Evolutionary conservation across 2,797 vertebrate species (phyloP).

Genomic region (Bucorvus abyssinicus): DNA sequence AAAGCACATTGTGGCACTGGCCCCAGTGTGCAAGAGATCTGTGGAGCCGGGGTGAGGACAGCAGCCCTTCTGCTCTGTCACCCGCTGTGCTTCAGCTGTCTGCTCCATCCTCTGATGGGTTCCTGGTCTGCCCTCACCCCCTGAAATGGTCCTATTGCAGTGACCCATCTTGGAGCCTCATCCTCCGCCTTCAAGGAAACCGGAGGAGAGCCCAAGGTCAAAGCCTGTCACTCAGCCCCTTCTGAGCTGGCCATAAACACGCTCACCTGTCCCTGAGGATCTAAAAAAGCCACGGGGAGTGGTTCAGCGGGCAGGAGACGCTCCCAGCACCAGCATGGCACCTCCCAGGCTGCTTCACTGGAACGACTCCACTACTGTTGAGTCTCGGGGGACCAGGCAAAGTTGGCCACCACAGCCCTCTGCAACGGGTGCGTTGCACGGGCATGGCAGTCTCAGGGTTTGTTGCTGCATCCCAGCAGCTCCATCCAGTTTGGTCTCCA

Average conservation of each 20-base stretch:
- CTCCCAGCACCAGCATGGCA: neutral
- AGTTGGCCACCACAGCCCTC: neutral
- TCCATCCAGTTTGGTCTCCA: neutral
- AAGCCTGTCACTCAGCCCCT: neutral
- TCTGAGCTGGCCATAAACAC: neutral
- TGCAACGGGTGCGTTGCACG: accelerated
- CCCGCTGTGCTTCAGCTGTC: neutral
- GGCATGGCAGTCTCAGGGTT: neutral
- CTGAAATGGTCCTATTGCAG: accelerated
- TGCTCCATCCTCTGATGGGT: neutral
- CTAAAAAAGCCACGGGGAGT: neutral
- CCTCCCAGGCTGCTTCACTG: neutral
- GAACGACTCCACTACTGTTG: neutral
- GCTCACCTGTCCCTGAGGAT: accelerated
- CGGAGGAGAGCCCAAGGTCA: neutral
- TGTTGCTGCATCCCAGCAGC: neutral
- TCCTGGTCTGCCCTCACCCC: neutral
- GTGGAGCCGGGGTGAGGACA: neutral
- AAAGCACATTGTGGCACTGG: neutral
- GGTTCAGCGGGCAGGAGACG: neutral
- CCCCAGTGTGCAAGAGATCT: too few species aligned
- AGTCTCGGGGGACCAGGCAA: neutral
- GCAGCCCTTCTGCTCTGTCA: neutral
- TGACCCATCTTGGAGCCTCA: neutral
- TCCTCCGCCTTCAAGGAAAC: neutral